Conservation (phyloP, 30 jellyfish, hydroid and myxozoan species). For the Nemopilema nomurai region DNA sequence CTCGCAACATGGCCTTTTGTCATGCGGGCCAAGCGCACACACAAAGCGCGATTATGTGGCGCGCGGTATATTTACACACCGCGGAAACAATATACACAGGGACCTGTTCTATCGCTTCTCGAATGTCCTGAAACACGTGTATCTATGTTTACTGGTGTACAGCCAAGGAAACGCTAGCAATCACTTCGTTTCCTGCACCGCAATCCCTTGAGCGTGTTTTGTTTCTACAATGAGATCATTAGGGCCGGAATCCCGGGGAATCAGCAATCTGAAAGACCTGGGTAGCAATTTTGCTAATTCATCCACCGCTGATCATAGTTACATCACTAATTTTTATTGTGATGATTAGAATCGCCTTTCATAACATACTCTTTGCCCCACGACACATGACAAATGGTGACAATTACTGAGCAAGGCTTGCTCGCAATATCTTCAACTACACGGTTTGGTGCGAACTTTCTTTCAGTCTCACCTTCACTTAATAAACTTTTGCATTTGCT, state of each 20-base stretch:
- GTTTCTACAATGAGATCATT: background rate
- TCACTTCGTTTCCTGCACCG: background rate
- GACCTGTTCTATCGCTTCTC: background rate
- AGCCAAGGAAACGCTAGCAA: background rate
- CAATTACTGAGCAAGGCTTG: too few relatives aligned
- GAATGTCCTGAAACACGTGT: background rate
- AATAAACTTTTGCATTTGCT: too few relatives aligned
- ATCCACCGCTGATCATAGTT: too few relatives aligned
- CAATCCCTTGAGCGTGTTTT: background rate
- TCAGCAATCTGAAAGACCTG: too few relatives aligned
- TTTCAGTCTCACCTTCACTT: too few relatives aligned
- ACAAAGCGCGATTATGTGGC: conserved; percentile 11
- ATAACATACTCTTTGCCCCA: too few relatives aligned
- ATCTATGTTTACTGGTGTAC: background rate
- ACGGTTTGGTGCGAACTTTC: too few relatives aligned
- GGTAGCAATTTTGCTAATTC: too few relatives aligned
- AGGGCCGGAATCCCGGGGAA: background rate
- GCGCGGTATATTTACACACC: background rate
- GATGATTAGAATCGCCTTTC: too few relatives aligned
- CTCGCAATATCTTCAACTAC: too few relatives aligned
- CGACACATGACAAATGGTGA: too few relatives aligned
- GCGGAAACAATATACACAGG: background rate
- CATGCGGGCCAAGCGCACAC: background rate
- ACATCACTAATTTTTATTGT: too few relatives aligned
- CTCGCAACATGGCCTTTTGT: conserved; percentile 58